A percentile compares a stretch with the other conserved stretches of the same genome.
These are phyloP conservation scores for Synergus japonicus DNA, from an alignment of 2,888 invertebrate genomes.

Conservation along the genomic window DNA sequence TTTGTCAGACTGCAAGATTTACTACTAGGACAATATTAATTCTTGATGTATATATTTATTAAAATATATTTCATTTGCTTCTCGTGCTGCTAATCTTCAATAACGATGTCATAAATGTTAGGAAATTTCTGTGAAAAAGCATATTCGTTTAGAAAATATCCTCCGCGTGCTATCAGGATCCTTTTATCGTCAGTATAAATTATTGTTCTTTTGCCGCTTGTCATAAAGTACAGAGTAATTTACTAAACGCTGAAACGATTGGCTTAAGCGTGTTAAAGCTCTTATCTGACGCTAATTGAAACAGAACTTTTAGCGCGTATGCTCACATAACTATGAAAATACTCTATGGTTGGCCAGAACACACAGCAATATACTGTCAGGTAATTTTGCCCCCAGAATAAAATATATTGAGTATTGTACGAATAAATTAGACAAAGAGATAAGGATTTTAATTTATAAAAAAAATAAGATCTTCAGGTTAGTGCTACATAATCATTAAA, in stretches of 20 bases:
- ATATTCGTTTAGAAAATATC: slow-evolving; percentile 15
- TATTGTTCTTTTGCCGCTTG: slow-evolving; percentile 27
- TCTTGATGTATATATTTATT: not conserved
- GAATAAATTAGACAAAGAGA: not conserved
- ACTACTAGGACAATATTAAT: slow-evolving; percentile 3
- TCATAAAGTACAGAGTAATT: slow-evolving; percentile 32
- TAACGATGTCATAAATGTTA: slow-evolving; percentile 28
- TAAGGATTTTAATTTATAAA: too few species aligned
- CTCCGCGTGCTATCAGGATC: slow-evolving; percentile 28
- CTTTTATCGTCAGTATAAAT: slow-evolving; percentile 24
- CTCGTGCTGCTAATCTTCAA: not conserved
- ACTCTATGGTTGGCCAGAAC: not conserved
- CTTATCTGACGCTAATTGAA: slow-evolving; percentile 39
- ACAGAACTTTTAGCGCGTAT: slow-evolving; percentile 34
- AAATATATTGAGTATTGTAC: not conserved
- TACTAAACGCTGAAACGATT: slow-evolving; percentile 26
- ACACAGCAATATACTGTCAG: not conserved
- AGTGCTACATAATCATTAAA: too few species aligned
- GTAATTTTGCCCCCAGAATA: slow-evolving; percentile 10
- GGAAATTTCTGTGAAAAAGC: slow-evolving; percentile 30
- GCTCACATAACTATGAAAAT: slow-evolving; percentile 20
- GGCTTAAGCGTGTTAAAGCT: slow-evolving; percentile 32
- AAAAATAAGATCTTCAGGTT: too few species aligned
- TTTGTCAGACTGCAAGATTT: not conserved
- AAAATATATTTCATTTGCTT: slow-evolving; percentile 5